These are phyloP conservation scores for Rhopalosiphum nymphaeae DNA, from an alignment of 2,888 invertebrate species.

Conservation along the genomic window DNA sequence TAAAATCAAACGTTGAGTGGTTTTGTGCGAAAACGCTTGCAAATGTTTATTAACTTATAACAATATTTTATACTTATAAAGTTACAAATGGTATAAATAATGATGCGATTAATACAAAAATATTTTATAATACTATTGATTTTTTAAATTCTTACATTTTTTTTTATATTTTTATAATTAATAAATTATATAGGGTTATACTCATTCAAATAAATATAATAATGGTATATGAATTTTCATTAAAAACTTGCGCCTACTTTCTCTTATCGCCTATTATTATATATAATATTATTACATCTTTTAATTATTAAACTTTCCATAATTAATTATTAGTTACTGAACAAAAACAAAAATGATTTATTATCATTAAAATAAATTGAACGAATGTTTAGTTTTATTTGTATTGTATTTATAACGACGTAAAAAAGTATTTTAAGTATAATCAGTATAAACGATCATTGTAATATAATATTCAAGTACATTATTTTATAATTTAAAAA, in stretches of 20 bases:
- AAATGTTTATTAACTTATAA: not conserved
- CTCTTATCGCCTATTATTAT: not conserved
- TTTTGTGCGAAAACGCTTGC: not conserved
- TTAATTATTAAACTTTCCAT: constrained; percentile 21
- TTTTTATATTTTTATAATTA: too few relatives aligned
- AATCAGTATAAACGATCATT: not conserved
- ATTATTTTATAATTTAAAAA: not conserved
- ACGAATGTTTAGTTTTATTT: not conserved
- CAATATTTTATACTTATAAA: not conserved
- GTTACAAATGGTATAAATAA: not conserved
- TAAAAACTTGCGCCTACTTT: not conserved
- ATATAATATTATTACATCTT: not conserved
- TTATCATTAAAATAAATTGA: not conserved
- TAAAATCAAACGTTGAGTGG: not conserved
- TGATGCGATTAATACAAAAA: not conserved
- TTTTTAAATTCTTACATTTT: not conserved
- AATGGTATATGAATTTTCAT: not conserved
- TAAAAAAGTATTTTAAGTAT: not conserved
- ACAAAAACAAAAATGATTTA: not conserved
- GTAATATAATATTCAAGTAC: not conserved
- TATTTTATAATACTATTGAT: not conserved
- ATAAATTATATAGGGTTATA: not conserved
- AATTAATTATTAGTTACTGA: not conserved
- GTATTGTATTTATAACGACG: not conserved
- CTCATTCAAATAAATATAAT: not conserved